Evolutionary conservation across 2,797 vertebrate species (phyloP), one percentile per base, ranked within the genome.

Genomic region (Peromyscus attwateri): DNA sequence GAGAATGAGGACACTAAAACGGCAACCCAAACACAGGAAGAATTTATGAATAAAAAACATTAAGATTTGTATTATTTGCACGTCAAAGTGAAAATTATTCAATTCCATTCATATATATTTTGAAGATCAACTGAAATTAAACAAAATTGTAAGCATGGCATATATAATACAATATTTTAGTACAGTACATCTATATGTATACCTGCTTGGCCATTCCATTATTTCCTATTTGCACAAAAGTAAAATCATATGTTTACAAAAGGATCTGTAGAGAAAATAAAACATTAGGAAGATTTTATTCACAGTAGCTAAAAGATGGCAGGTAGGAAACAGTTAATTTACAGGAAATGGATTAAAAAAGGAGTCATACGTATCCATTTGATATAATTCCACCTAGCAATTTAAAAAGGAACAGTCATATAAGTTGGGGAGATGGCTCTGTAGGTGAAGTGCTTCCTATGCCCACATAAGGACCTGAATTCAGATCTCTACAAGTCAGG

Each of bases 261-360:
- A 88, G 4, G 4, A 93, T 52, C 76, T 89, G 14, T 43, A 64
- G 5, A 19, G 40, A 62, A 64, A 25, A 85, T 13, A 64, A 49
- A 64, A 64, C 21, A 87, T 95, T 27, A 90, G 7, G 11, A 31
- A 96, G 75, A 4, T 3, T 93, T 85, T 85, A 79, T 82, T 95
- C n/a, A 93, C 4, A n/a, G 9, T 73, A 71, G 17, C 71, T 88
- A 94, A 93, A 94, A 62, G 17, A 4, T 81, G 13, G 19, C 43
- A 57, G 31, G 25, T 80, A 11, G 57, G 12, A 6, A 52, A 62
- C n/a, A 88, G 16, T 76, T 1, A 2, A 9, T 37, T 89, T 71
- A 25, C 9, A 81, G 43, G 23, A 8, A 88, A 66, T 83, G 0
- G 1, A 75, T 84, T 76, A 29, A 60, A 77, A 87, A n/a, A 55